Conservation (phyloP, 2,113 vertebrate species). For the Pelobates fuscus region DNA sequence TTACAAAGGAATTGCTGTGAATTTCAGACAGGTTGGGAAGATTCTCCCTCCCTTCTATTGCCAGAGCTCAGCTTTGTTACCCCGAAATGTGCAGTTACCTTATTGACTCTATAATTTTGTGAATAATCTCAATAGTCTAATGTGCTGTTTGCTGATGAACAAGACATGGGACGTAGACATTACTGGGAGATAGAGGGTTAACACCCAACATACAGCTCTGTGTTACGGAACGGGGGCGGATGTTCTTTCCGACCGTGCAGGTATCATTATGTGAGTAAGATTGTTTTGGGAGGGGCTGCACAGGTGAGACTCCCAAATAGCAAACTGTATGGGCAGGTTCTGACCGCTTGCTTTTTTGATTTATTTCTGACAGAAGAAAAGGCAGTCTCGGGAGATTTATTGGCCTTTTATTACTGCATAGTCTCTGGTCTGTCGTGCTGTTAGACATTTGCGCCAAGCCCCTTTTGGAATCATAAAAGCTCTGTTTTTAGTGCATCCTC, state of each 20-base stretch:
- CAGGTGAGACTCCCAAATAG: neutral
- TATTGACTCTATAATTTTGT: no score
- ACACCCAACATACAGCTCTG: neutral
- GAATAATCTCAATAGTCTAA: no score
- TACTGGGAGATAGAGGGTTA: neutral
- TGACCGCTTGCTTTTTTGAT: conserved; percentile 7
- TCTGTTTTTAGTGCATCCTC: no score
- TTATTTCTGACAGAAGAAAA: conserved; percentile 11
- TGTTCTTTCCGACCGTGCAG: neutral
- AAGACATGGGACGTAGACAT: no score
- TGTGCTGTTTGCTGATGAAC: no score
- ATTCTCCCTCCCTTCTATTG: no score
- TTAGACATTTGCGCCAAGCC: neutral
- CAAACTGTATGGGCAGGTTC: conserved; percentile 8
- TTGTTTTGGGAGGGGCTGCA: conserved; percentile 15
- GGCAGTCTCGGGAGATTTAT: neutral
- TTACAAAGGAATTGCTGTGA: no score
- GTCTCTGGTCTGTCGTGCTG: neutral
- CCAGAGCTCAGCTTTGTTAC: no score
- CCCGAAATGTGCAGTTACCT: no score
- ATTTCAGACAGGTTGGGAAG: no score
- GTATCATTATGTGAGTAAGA: conserved; percentile 27
- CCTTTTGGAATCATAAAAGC: neutral
- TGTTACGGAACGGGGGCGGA: neutral
- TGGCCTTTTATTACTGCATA: neutral